Percentiles rank a stretch among this genome's conserved stretches.
Evolutionary conservation across 2,888 invertebrate species (phyloP).

Genomic region (Aricia artaxerxes): DNA sequence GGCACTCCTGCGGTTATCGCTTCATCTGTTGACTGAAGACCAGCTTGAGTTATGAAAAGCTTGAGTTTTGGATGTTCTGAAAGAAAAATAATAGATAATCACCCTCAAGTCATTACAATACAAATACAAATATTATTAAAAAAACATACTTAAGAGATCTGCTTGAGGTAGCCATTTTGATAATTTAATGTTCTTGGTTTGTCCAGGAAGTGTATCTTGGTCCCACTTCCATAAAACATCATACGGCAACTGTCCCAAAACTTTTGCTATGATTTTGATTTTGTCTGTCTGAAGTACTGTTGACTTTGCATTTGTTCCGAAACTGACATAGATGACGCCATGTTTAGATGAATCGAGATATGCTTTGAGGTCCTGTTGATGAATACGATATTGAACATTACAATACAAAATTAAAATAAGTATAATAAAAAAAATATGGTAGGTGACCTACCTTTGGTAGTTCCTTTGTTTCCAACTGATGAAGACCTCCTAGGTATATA

Average conservation of each 20-base stretch:
- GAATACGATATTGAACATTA: background rate
- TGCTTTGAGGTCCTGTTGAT: conserved; percentile 47
- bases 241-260: conserved; percentile 39
- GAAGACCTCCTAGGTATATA: conserved; percentile 20
- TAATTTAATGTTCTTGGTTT: conserved; percentile 51
- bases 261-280: conserved; percentile 22
- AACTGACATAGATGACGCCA: conserved; percentile 56
- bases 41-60: conserved; percentile 20
- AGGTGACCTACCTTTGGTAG: conserved; percentile 24
- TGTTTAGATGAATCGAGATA: conserved; percentile 50
- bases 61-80: conserved; percentile 41
- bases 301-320: conserved; percentile 50
- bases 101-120: background rate
- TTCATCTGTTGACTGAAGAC: conserved; percentile 27
- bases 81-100: conserved; percentile 34
- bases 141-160: conserved; percentile 50
- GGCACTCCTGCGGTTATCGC: conserved; percentile 27
- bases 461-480: conserved; percentile 26
- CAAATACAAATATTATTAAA: background rate
- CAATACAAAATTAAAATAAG: background rate
- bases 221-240: conserved; percentile 59
- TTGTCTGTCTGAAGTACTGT: background rate
- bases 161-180: conserved; percentile 57
- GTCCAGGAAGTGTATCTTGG: conserved; percentile 48
- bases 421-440: background rate